Percentiles rank a stretch among this genome's conserved stretches.
Conservation (phyloP, 2,113 vertebrate genomes). For the Hypocryptadius cinnamomeus region DNA sequence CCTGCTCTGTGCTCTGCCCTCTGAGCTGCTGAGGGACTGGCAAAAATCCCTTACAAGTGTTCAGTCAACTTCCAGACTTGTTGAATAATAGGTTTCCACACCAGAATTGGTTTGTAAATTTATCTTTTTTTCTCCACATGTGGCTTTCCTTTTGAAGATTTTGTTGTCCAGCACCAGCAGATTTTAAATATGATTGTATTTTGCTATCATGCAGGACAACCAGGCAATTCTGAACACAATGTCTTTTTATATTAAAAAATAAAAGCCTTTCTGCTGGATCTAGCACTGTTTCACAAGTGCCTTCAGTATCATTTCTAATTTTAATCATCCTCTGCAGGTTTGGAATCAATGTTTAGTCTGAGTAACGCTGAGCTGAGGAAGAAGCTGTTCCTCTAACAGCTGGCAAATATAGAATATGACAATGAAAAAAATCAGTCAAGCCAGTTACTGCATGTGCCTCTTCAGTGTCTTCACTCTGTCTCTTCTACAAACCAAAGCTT, state of each 20-base stretch:
- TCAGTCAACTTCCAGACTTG: background rate
- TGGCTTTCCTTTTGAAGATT: background rate
- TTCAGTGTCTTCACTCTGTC: background rate
- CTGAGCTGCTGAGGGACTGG: background rate
- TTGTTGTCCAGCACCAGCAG: background rate
- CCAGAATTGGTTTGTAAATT: background rate
- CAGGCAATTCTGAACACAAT: background rate
- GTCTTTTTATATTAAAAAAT: background rate
- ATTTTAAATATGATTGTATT: background rate
- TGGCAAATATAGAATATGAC: background rate
- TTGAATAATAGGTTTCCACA: background rate
- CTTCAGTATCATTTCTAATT: background rate
- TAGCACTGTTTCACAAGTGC: background rate
- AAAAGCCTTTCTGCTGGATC: background rate
- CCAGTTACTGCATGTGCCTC: background rate
- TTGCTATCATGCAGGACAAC: background rate
- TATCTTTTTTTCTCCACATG: background rate
- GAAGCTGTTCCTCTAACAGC: background rate
- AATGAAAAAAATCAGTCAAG: background rate
- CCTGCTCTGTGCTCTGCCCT: background rate
- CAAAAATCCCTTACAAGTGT: background rate
- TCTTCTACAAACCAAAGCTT: background rate
- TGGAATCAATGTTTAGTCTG: background rate
- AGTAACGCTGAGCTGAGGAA: background rate
- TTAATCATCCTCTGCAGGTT: background rate